Evolutionary conservation across 2,888 invertebrate species (phyloP), one percentile per base, ranked within the genome.

Genomic region (Odontocerum albicorne): DNA sequence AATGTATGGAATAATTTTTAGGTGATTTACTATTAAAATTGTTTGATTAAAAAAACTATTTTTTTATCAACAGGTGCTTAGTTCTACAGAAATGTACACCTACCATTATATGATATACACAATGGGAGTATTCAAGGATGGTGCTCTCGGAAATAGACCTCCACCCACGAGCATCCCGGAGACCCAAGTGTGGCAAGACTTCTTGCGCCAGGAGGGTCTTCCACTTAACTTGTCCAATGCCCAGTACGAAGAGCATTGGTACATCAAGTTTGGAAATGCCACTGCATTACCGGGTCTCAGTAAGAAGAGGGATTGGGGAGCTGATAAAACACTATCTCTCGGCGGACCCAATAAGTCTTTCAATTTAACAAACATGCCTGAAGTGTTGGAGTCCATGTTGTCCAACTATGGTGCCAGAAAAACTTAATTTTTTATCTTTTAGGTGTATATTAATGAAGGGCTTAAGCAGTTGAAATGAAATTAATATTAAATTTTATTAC

Each of bases 31-130:
- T n/a, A n/a, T n/a, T n/a, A n/a, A n/a, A n/a, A n/a, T n/a, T n/a
- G 36, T 31, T 10, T 10, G 32, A 31, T 45, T 45, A 21, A 27
- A 49, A 38, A 45, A 17, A 19, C 32, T 17, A 17, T 45, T 42
- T 22, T 44, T n/a, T 35, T 45, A 27, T 36, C 67, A 70, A 58
- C 64, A 74, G 70, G 72, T 75, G 15, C 70, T 71, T 32, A 79
- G 80, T 60, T 66, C 72, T 3, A 75, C 77, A 59, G 79, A 75
- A 67, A 72, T 81, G 68, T 73, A 79, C 55, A 76, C 72, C 7
- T 72, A 77, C 53, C 67, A 79, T 64, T 82, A 81, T 66, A 66
- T 82, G 45, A 65, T 82, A n/a, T 78, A 82, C 62, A 71, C 72
- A 46, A 62, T 82, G 35, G 70, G 76, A 63, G 66, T 79, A 27